A percentile compares a stretch with the other conserved stretches of the same genome.
Conservation (phyloP, 2,113 vertebrate genomes). For the Fregetta grallaria region DNA sequence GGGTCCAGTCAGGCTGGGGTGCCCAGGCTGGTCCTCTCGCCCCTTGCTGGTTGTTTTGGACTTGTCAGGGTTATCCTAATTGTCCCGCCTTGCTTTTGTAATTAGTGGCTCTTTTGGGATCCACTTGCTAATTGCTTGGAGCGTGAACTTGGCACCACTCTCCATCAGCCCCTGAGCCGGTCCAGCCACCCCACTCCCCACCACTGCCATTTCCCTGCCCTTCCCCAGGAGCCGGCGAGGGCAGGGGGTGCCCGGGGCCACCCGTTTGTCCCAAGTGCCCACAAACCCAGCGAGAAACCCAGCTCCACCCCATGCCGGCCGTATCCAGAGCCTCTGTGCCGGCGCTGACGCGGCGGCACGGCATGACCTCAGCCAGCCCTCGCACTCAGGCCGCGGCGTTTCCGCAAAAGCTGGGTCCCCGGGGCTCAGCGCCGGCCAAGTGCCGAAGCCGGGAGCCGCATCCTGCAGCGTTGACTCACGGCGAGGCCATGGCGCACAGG, state of each 20-base stretch:
- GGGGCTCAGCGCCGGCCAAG: background rate
- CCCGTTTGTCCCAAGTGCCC: rapidly evolving
- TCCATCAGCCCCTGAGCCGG: background rate
- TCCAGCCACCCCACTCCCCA: rapidly evolving
- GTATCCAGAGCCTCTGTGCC: background rate
- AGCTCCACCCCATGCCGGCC: rapidly evolving
- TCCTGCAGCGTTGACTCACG: background rate
- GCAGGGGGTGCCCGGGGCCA: background rate
- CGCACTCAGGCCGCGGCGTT: background rate
- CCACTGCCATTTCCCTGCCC: rapidly evolving
- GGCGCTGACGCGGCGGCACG: background rate
- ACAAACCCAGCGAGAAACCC: rapidly evolving
- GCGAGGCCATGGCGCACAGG: background rate
- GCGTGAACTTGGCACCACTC: background rate
- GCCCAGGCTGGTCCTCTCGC: background rate
- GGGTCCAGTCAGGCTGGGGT: background rate
- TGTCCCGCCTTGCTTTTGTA: background rate
- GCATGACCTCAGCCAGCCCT: background rate
- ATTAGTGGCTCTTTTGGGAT: slow-evolving; percentile 36
- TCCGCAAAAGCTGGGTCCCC: background rate
- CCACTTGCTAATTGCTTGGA: background rate
- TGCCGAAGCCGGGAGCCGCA: background rate
- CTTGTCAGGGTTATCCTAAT: background rate
- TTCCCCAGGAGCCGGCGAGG: rapidly evolving
- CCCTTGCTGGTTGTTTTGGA: background rate